Evolutionary conservation across 1,140 invertebrate species (phyloP).

Genomic region (Pseudomyrmex concolor): DNA sequence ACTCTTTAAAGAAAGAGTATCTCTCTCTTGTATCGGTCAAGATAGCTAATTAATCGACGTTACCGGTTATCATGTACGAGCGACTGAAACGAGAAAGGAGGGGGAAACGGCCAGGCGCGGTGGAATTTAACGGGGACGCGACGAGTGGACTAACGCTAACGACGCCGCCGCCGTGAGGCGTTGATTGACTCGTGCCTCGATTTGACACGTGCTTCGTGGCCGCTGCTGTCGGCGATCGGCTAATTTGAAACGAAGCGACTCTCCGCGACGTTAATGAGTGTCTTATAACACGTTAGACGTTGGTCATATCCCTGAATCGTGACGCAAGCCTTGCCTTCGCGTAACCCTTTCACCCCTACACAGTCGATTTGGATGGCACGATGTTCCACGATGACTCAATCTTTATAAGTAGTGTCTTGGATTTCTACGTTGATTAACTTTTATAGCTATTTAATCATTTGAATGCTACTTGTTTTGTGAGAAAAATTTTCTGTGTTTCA

Average conservation of each 20-base stretch:
- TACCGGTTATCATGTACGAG: slow-evolving; percentile 3
- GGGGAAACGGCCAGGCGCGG: neutral
- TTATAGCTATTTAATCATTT: neutral
- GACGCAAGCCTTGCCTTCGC: slow-evolving; percentile 11
- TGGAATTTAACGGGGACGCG: slow-evolving; percentile 33
- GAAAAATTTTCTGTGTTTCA: no score
- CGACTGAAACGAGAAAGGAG: slow-evolving; percentile 3
- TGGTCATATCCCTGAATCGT: slow-evolving; percentile 25
- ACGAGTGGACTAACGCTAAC: slow-evolving; percentile 40
- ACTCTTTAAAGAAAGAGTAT: neutral
- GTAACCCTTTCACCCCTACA: neutral
- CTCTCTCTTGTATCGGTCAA: neutral
- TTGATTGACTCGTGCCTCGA: slow-evolving; percentile 68
- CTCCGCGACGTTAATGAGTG: slow-evolving; percentile 65
- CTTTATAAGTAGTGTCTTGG: neutral
- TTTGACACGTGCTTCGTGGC: slow-evolving; percentile 46
- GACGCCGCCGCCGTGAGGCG: slow-evolving; percentile 34
- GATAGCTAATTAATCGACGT: slow-evolving; percentile 20
- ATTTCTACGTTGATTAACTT: slow-evolving; percentile 20
- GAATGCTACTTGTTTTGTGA: no score
- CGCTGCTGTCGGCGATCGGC: slow-evolving; percentile 39
- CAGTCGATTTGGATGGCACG: neutral
- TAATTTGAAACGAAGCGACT: slow-evolving; percentile 71
- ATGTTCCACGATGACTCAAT: slow-evolving; percentile 17
- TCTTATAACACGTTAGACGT: slow-evolving; percentile 32